Evolutionary conservation across 1,140 invertebrate species (phyloP).

Genomic region (Pogonus chalceus): DNA sequence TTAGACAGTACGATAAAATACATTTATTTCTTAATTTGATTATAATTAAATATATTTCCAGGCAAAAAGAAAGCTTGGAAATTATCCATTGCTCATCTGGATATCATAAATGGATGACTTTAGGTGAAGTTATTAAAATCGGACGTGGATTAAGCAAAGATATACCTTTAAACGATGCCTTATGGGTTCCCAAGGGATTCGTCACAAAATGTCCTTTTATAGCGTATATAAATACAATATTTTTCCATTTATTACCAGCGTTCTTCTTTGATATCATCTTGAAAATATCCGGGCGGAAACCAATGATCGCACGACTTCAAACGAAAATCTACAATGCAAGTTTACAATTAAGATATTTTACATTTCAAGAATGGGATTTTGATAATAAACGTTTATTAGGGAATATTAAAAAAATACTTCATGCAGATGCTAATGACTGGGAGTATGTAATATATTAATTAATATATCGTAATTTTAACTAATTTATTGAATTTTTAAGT

Average conservation of each 20-base stretch:
- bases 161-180: constrained; percentile 53
- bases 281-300: constrained; percentile 50
- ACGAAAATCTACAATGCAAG: not conserved
- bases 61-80: not conserved
- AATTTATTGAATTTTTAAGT: not conserved
- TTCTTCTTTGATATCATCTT: constrained; percentile 53
- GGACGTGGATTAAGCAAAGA: constrained; percentile 15
- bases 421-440: not conserved
- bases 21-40: not conserved
- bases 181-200: constrained; percentile 54
- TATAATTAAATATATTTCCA: not conserved
- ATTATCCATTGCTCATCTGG: not conserved
- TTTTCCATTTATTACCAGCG: constrained; percentile 60
- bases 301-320: constrained; percentile 52
- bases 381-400: not conserved
- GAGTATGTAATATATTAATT: not conserved
- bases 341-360: not conserved
- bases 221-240: constrained; percentile 45
- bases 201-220: constrained; percentile 39
- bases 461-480: not conserved
- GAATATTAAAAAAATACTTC: not conserved
- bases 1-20: not conserved
- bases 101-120: not conserved
- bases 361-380: not conserved
- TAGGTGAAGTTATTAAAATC: not conserved